phyloP scores from a whole-genome alignment of 2,113 vertebrate species.

The Mugil cephalus region DNA sequence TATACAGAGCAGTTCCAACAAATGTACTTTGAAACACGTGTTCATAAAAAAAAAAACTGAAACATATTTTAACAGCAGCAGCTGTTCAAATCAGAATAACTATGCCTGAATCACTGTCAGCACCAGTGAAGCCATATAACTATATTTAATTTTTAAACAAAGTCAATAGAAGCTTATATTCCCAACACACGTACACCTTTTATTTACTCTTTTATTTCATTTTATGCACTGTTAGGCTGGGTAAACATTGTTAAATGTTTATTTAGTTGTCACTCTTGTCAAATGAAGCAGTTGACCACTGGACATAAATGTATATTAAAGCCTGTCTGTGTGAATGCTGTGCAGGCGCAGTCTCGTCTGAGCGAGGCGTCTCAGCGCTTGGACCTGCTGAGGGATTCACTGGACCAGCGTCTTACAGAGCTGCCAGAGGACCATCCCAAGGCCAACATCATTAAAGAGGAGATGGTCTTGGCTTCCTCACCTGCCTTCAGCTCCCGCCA shows the following conservation, averaged over 20 bases:
- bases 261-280: no score
- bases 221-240: no score
- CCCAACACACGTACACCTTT: no score
- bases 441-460: slow-evolving; percentile 88
- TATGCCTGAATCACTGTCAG: background rate
- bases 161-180: no score
- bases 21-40: background rate
- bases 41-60: slow-evolving; percentile 1
- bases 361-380: slow-evolving; percentile 90
- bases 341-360: slow-evolving; percentile 83
- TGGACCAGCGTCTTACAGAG: slow-evolving; percentile 88
- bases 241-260: no score
- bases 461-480: slow-evolving; percentile 86
- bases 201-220: no score
- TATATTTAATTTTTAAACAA: no score
- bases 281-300: background rate
- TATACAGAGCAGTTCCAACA: background rate
- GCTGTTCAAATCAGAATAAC: background rate
- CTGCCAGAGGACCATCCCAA: slow-evolving; percentile 92
- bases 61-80: background rate
- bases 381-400: slow-evolving; percentile 88
- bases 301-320: no score
- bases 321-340: background rate
- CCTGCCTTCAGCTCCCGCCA: slow-evolving; percentile 87
- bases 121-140: background rate